Evolutionary conservation across 2,113 vertebrate genomes (phyloP), one percentile per base, ranked within the genome.

Genomic region (Capreolus pygargus): DNA sequence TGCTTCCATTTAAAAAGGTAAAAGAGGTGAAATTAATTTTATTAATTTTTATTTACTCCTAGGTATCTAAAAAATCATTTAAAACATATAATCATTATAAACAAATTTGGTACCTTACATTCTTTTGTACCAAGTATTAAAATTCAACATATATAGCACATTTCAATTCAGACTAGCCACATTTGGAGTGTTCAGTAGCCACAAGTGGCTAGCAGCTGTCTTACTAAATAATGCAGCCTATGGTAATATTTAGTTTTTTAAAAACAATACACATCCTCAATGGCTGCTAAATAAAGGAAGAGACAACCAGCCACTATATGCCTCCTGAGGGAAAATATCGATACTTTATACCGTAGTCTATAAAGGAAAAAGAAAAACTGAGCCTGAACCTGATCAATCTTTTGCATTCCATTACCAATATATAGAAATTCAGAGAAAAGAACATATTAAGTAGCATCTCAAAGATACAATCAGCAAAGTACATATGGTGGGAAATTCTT

Each of bases 21-120:
- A 84, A 91, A 95, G 39, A 79, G 30, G 50, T 93, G 47, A 79
- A 85, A 85, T 91, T 91, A 50, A 85, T 50, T 86, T 94, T 70
- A 95, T 64, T 94, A 74, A 33, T 58, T 95, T 95, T 97, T 95
- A 90, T 93, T 96, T 96, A 82, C n/a, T 94, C 91, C 90, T 81
- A 39, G 36, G 21, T 89, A 86, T 89, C 60, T 86, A 90, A 96
- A 98, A 92, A 93, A 96, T 74, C 81, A 94, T 89, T 97, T 91
- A 95, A 95, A 96, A 95, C 76, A 90, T 36, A 81, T 94, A 89
- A 96, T 90, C 61, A 52, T 61, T 86, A 97, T 58, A 94, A 98
- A 95, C 85, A 94, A 81, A 95, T 78, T 92, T 93, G 50, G 64
- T 23, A 91, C 95, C 95, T 89, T 93, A 97, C 90, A 95, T 92